Evolutionary conservation across 2,797 vertebrate species (phyloP).

Genomic region (Platyrinchus mystaceus): DNA sequence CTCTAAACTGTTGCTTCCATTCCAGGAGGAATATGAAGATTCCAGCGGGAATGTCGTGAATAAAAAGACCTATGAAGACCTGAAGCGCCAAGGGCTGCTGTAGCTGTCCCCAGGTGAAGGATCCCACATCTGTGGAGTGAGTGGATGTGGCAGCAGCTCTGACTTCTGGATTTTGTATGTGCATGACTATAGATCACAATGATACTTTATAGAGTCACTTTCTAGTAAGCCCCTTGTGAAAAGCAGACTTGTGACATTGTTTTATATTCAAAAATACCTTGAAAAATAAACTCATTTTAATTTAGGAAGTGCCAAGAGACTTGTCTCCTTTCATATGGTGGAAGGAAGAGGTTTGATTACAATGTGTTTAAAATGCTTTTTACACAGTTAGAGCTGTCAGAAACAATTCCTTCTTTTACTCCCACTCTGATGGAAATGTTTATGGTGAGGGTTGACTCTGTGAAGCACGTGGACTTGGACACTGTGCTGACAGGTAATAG

Average conservation of each 20-base stretch:
- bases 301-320: background rate
- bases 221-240: constrained; percentile 37
- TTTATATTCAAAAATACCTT: constrained; percentile 67
- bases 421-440: background rate
- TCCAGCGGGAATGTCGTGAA: constrained; percentile 98
- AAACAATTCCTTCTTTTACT: background rate
- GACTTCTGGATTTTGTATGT: constrained; percentile 48
- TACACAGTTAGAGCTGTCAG: background rate
- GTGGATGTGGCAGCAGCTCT: background rate
- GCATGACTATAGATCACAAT: constrained; percentile 43
- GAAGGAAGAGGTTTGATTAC: background rate
- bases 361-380: background rate
- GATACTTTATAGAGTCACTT: constrained; percentile 52
- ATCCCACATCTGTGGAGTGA: background rate
- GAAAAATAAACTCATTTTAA: constrained; percentile 68
- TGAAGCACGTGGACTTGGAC: background rate
- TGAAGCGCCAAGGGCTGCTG: constrained; percentile 95
- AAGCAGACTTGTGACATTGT: constrained; percentile 45
- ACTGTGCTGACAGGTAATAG: rapidly evolving
- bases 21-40: constrained; percentile 97
- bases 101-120: constrained; percentile 58
- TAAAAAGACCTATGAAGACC: constrained; percentile 97
- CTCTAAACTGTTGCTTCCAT: background rate
- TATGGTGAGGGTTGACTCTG: background rate
- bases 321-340: background rate